phyloP scores from a whole-genome alignment of 2,888 invertebrate genomes.

The Himalopsyche japonica region DNA sequence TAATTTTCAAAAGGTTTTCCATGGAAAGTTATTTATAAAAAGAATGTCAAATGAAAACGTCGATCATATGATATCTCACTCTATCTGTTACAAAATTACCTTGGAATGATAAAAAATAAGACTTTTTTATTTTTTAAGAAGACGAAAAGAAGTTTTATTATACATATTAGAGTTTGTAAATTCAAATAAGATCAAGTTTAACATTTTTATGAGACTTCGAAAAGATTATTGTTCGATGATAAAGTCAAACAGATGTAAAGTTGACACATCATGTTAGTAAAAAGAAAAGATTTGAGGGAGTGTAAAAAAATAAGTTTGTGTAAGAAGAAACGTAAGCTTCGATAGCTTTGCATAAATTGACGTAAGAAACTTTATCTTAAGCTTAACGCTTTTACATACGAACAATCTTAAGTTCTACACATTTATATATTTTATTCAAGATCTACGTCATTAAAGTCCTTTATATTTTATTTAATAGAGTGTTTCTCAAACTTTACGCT shows the following conservation, averaged over 20 bases:
- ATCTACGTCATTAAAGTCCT: not conserved
- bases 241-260: not conserved
- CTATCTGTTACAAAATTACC: too few relatives aligned
- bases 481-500: not conserved
- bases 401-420: constrained; percentile 16
- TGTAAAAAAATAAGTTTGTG: not conserved
- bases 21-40: too few relatives aligned
- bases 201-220: not conserved
- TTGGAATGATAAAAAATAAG: too few relatives aligned
- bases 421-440: constrained; percentile 23
- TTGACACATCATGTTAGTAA: not conserved
- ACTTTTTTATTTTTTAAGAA: too few relatives aligned
- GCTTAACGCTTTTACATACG: not conserved
- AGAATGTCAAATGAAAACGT: too few relatives aligned
- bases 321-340: not conserved
- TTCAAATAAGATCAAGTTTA: not conserved
- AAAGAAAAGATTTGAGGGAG: not conserved
- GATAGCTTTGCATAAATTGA: constrained; percentile 12
- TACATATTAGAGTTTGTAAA: not conserved
- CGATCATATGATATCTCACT: too few relatives aligned
- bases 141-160: not conserved
- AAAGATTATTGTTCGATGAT: not conserved
- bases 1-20: too few relatives aligned
- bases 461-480: constrained; percentile 13
- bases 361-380: constrained; percentile 12